Base-by-base conservation (phyloP, 2,113 vertebrate species). In the Corvus moneduloides region DNA sequence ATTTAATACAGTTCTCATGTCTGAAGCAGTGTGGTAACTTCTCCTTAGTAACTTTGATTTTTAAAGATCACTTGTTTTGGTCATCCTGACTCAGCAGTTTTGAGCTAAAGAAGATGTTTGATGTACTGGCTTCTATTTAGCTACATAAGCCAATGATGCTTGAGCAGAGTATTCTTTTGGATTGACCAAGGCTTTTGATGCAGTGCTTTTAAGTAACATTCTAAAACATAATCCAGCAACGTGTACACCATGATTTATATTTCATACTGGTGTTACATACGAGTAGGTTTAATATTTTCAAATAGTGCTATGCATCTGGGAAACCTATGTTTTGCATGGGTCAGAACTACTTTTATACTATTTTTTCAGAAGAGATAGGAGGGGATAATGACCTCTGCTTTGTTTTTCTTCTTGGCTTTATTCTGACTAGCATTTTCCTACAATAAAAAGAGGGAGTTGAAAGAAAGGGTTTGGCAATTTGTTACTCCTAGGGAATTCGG, bases 271-370 rank as follows among this genome's bases (percentile, higher is more conserved):
- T 41, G 35, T 94, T 93, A 89, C 64, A 30, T 77, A 80, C 30
- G 37, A 95, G 61, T 71, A 84, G 39, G 33, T 86, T 64, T 93
- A 55, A 89, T 35, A 3, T 91, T 96, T 93, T 91, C 77, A 91
- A 81, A 76, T 46, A 62, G 2, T 61, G 51, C 39, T 90, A 11
- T 73, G 63, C 49, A 17, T 75, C 83, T 82, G 68, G 86, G 76
- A 93, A 79, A 54, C 48, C 32, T 55, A 3, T 2, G 26, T 92
- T 97, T 94, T 91, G 55, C 84, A 90, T 17, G 24, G 64, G 76
- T 54, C 93, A 68, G 24, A 91, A 85, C 92, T 95, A 51, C 66
- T 96, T 94, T 93, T 84, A n/a, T 78, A 39, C 61, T 87, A 18
- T 49, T 95, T 79, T 90, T 88, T 66, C 69, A 90, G 82, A 84